Evolutionary conservation across 2,113 vertebrate genomes (phyloP).

Genomic region (Pogonocichla stellata): DNA sequence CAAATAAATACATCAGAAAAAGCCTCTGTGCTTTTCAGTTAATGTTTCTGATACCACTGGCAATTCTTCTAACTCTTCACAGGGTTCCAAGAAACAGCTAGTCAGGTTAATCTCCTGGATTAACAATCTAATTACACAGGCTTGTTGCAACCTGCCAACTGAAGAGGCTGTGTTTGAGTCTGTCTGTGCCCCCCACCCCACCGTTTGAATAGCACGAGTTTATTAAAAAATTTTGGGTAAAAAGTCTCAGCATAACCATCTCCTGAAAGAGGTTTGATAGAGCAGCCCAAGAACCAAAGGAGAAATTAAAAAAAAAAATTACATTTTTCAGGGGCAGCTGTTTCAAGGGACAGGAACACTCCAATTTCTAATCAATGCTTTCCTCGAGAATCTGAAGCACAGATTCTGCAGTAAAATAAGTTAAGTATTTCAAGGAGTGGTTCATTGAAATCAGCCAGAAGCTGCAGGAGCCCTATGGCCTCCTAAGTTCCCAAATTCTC

Average conservation of each 20-base stretch:
- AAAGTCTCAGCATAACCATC: not conserved
- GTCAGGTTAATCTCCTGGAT: conserved; percentile 6
- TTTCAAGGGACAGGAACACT: not conserved
- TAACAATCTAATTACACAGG: not conserved
- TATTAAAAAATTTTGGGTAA: not conserved
- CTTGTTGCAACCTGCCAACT: conserved; percentile 35
- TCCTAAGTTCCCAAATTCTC: not conserved
- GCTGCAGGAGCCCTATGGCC: not conserved
- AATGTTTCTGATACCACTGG: conserved; percentile 41
- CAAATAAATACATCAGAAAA: not conserved
- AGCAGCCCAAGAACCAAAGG: not conserved
- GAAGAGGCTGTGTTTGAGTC: not conserved
- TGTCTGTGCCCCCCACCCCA: not conserved
- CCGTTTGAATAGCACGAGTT: not conserved
- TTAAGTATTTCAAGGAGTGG: not conserved
- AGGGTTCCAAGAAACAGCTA: conserved; percentile 48
- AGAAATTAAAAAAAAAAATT: not conserved
- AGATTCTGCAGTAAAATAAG: not conserved
- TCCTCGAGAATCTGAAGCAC: not conserved
- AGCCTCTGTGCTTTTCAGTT: not conserved
- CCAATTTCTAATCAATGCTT: not conserved
- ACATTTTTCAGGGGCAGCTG: not conserved
- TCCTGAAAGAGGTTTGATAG: not conserved
- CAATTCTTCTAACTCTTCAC: conserved; percentile 11
- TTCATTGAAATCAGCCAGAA: not conserved